Evolutionary conservation across 2,113 vertebrate species (phyloP), one percentile per base, ranked within the genome.

Genomic region (Dromaius novaehollandiae): DNA sequence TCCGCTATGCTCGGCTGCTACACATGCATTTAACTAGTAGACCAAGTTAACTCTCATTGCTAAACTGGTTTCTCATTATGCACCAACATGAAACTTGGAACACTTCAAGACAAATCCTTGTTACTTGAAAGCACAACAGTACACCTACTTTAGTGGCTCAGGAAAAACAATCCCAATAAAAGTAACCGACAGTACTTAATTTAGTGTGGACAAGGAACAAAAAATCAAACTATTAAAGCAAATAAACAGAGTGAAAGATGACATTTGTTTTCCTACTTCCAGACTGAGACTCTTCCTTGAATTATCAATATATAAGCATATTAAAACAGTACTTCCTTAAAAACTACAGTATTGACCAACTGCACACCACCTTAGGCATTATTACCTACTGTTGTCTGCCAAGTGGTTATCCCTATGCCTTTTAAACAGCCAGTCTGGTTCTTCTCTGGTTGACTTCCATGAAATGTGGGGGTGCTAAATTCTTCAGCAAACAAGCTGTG

Each of bases 1-100:
- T 15, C 46, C 82, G 83, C 75, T 76, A 9, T 1, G 24, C 86
- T 89, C 44, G 53, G 75, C 28, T 80, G 77, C 82, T 65, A 70
- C 4, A 0, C 56, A 68, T 53, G 38, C 46, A 82, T 93, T 68
- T 38, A 88, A 42, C 84, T 89, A 71, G 80, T 10, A 96, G 63
- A 24, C 81, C 61, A 88, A 89, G 76, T 3, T 1, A 89, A 58
- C 15, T 28, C 77, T 77, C 86, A 82, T 10, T 50, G 92, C 91
- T 71, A 26, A 95, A 91, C 96, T 96, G 92, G 96, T 95, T 97
- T 93, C 90, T 95, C 93, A 86, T 91, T 74, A 60, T 36, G 84
- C 4, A 36, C 81, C 30, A 40, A 25, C 80, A 44, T 40, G 56
- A 89, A 88, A 77, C 36, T 14, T 17, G 44, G 17, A 48, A 36